Percentiles rank a stretch among this genome's conserved stretches.
phyloP scores from a whole-genome alignment of 2,888 invertebrate genomes.

The Eupithecia pulchellata region DNA sequence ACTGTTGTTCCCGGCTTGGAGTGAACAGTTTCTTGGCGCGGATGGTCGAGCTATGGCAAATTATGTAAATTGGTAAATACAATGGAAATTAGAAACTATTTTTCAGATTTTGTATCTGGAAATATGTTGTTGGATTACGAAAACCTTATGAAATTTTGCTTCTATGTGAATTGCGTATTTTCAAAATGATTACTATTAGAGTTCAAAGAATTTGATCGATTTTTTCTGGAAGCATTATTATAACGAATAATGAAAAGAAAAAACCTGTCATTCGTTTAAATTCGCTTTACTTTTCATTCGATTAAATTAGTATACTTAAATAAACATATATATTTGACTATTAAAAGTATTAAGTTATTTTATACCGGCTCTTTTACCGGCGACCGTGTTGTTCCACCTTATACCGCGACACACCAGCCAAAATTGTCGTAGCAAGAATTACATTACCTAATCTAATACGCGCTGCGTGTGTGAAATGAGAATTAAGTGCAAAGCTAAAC shows the following conservation, averaged over 20 bases:
- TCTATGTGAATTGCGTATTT: neutral
- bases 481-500: slow-evolving; percentile 64
- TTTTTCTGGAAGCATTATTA: neutral
- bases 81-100: neutral
- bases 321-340: no score
- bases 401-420: slow-evolving; percentile 13
- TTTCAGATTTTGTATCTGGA: neutral
- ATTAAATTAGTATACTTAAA: no score
- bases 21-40: slow-evolving; percentile 93
- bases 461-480: slow-evolving; percentile 55
- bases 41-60: slow-evolving; percentile 89
- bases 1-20: slow-evolving; percentile 87
- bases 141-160: neutral
- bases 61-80: no score
- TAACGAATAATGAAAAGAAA: neutral
- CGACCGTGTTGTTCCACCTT: neutral
- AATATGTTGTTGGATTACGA: neutral
- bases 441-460: slow-evolving; percentile 39
- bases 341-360: no score
- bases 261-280: neutral
- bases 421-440: slow-evolving; percentile 33
- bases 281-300: no score
- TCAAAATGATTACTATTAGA: neutral
- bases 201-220: neutral
- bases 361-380: neutral